A percentile compares a stretch with the other conserved stretches of the same genome.
Evolutionary conservation across 2,797 vertebrate genomes (phyloP).

Genomic region (Cirrhinus mrigala): DNA sequence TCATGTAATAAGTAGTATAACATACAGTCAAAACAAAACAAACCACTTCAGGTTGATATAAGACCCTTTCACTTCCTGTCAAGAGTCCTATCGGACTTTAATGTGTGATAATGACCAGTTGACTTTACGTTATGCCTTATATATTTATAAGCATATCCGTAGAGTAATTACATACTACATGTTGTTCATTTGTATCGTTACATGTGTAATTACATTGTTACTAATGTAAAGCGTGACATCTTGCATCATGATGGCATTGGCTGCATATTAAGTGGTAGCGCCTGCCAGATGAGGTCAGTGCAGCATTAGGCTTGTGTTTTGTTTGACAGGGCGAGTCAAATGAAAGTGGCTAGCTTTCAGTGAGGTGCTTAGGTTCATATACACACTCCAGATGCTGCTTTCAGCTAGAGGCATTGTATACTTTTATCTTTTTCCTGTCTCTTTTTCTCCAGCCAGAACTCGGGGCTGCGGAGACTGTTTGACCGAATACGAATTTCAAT

Average conservation of each 20-base stretch:
- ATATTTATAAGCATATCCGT: not conserved
- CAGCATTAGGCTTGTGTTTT: conserved; percentile 69
- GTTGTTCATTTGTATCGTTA: not conserved
- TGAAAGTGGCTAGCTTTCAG: conserved; percentile 51
- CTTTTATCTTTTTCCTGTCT: conserved; percentile 65
- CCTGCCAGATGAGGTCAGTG: conserved; percentile 77
- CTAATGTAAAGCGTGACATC: conserved; percentile 6
- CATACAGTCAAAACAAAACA: not conserved
- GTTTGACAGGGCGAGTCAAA: conserved; percentile 52
- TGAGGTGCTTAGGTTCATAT: conserved; percentile 54
- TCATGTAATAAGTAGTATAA: not conserved
- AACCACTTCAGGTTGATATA: not conserved
- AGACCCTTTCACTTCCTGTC: not conserved
- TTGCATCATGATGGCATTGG: conserved; percentile 13
- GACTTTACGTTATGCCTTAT: not conserved
- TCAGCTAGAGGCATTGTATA: conserved; percentile 67
- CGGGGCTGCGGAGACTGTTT: conserved; percentile 68
- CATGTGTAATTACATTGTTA: conserved; percentile 2
- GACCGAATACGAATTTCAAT: conserved; percentile 36
- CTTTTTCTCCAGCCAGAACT: conserved; percentile 62
- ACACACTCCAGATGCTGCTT: conserved; percentile 52
- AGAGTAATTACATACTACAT: not conserved
- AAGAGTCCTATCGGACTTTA: not conserved
- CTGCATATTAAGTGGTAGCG: conserved; percentile 56
- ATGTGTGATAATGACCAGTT: not conserved